phyloP scores from a whole-genome alignment of 2,797 vertebrate genomes.

The Epinephelus awoara region DNA sequence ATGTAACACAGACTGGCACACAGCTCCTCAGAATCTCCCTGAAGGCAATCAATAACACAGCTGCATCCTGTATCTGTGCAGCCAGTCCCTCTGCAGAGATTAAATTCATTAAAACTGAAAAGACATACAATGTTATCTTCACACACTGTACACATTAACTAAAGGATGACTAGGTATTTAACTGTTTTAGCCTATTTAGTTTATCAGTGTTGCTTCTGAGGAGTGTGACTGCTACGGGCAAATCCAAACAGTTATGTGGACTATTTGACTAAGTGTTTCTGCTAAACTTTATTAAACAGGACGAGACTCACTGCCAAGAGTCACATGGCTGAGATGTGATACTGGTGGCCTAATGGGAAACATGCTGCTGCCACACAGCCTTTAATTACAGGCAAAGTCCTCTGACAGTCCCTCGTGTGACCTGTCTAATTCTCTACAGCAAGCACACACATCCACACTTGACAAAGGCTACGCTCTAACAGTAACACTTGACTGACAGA shows the following conservation, averaged over 20 bases:
- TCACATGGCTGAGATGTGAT: conserved; percentile 73
- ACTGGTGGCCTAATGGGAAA: conserved; percentile 74
- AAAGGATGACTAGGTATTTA: conserved; percentile 7
- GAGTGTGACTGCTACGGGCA: conserved; percentile 28
- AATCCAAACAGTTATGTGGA: conserved; percentile 45
- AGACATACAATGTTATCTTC: background rate
- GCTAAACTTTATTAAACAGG: conserved; percentile 64
- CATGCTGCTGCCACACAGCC: conserved; percentile 79
- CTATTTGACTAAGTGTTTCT: conserved; percentile 63
- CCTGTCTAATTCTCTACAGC: conserved; percentile 67
- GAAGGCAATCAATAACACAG: conserved; percentile 19
- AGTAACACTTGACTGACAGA: conserved; percentile 66
- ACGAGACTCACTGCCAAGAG: conserved; percentile 61
- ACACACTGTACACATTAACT: background rate
- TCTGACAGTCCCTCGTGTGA: conserved; percentile 75
- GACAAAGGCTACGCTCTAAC: conserved; percentile 49
- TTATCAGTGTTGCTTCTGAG: conserved; percentile 16
- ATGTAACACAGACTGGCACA: background rate
- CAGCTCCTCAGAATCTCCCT: conserved; percentile 15
- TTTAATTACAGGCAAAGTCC: conserved; percentile 77
- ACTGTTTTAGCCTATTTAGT: background rate
- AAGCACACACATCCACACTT: conserved; percentile 57
- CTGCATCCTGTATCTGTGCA: conserved; percentile 13
- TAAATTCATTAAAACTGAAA: background rate
- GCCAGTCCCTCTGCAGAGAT: background rate